These are phyloP conservation scores for Ephestia elutella DNA, from an alignment of 1,140 invertebrate genomes.

Conservation along the genomic window DNA sequence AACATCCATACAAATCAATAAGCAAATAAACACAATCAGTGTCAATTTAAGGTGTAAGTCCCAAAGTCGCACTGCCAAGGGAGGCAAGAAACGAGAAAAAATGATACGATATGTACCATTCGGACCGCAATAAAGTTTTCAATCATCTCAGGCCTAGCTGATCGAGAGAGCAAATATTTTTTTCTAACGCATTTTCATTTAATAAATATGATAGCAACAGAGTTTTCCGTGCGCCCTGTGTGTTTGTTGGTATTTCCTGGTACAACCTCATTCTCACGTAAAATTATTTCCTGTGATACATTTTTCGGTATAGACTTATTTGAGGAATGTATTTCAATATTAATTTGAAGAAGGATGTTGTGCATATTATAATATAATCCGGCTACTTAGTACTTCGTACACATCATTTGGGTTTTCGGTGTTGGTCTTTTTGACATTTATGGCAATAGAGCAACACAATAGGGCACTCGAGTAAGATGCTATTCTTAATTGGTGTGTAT, in stretches of 20 bases:
- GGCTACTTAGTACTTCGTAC: background rate
- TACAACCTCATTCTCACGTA: background rate
- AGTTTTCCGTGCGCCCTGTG: background rate
- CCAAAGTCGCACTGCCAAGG: slow-evolving; percentile 5
- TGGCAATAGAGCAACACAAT: slow-evolving; percentile 28
- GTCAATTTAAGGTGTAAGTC: background rate
- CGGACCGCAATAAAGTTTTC: slow-evolving; percentile 29
- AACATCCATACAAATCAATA: slow-evolving; percentile 2
- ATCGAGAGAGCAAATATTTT: slow-evolving; percentile 16
- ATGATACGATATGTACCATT: slow-evolving; percentile 18
- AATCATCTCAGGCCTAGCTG: slow-evolving; percentile 23
- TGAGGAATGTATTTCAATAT: no score
- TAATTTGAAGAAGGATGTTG: background rate
- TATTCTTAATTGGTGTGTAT: slow-evolving; percentile 59
- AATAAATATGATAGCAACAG: background rate
- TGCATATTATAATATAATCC: background rate
- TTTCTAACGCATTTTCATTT: slow-evolving; percentile 7
- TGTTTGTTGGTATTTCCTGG: slow-evolving; percentile 4
- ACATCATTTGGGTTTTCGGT: background rate
- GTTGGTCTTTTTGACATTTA: slow-evolving; percentile 18
- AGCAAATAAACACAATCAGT: slow-evolving; percentile 1
- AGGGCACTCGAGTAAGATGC: slow-evolving; percentile 35
- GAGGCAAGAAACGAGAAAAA: slow-evolving; percentile 16
- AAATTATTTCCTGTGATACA: background rate
- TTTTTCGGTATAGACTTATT: no score